phyloP scores from a whole-genome alignment of 92 coral and sea anemone genomes.

The Epizoanthus illoricatus region DNA sequence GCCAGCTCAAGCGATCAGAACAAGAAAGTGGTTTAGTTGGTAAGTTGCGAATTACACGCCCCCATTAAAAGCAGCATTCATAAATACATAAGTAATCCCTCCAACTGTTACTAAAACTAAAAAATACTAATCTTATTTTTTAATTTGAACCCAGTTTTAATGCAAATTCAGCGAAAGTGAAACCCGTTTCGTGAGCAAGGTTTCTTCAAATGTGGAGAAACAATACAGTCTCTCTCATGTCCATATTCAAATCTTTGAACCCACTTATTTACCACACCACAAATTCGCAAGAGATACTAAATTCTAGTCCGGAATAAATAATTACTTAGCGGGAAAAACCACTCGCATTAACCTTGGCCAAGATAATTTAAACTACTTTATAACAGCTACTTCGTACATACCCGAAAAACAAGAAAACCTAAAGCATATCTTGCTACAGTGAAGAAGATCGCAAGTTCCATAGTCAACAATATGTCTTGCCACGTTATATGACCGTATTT shows the following conservation, averaged over 20 bases:
- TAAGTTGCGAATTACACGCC: not conserved
- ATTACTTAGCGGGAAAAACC: conserved; percentile 31
- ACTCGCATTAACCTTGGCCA: conserved; percentile 15
- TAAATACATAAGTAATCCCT: not conserved
- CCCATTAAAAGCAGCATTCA: not conserved
- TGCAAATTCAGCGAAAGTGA: not conserved
- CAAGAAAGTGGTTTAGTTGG: conserved; percentile 1
- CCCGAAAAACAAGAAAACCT: conserved; percentile 66
- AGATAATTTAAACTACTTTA: conserved; percentile 7
- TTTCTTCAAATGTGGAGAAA: not conserved
- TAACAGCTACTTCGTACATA: conserved; percentile 39
- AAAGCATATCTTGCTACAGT: conserved; percentile 72
- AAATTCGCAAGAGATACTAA: not conserved
- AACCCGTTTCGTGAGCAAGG: not conserved
- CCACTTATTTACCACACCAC: conserved; percentile 6
- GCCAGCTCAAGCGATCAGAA: conserved; percentile 1
- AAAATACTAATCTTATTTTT: not conserved
- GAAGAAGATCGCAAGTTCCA: conserved; percentile 70
- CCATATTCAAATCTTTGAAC: not conserved
- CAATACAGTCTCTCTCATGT: not conserved
- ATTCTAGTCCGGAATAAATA: conserved; percentile 23
- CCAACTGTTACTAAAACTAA: not conserved
- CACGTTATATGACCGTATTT: conserved; percentile 60
- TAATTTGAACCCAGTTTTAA: not conserved
- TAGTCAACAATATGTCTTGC: conserved; percentile 56